Percentiles rank a stretch among this genome's conserved stretches.
These are phyloP conservation scores for Mythimna loreyi DNA, from an alignment of 2,888 invertebrate species.

Conservation along the genomic window DNA sequence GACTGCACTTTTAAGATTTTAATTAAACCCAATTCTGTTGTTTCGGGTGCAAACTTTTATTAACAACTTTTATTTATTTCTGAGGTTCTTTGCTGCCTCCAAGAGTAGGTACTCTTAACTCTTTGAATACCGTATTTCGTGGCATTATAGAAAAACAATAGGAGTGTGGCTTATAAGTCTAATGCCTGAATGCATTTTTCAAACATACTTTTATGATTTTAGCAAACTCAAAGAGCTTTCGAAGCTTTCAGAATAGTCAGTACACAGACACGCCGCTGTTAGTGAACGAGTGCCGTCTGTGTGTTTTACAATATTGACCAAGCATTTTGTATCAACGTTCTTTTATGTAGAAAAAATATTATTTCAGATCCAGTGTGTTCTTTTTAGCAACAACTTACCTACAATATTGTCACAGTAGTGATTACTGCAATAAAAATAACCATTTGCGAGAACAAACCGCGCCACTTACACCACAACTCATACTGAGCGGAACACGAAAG, in stretches of 20 bases:
- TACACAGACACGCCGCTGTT: too few relatives aligned
- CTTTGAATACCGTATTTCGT: too few relatives aligned
- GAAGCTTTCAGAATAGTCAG: neutral
- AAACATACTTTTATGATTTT: neutral
- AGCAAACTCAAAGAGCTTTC: neutral
- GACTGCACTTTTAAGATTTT: slow-evolving; percentile 42
- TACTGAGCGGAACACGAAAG: neutral
- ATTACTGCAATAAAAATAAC: slow-evolving; percentile 6
- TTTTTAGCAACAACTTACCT: neutral
- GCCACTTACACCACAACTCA: slow-evolving; percentile 9
- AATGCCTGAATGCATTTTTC: neutral
- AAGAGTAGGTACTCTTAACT: too few relatives aligned
- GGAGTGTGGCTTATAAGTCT: too few relatives aligned
- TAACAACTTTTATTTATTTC: slow-evolving; percentile 8
- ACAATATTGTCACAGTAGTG: neutral
- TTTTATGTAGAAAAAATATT: neutral
- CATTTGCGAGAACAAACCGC: neutral
- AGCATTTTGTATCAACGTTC: neutral
- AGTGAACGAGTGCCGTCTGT: neutral
- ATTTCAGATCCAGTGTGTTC: neutral
- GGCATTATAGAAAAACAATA: too few relatives aligned
- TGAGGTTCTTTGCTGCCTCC: neutral
- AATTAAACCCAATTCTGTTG: slow-evolving; percentile 38
- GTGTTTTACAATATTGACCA: too few relatives aligned
- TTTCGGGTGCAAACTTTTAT: neutral